phyloP scores from a whole-genome alignment of 1,140 invertebrate genomes.

The Lanistes nyassanus region DNA sequence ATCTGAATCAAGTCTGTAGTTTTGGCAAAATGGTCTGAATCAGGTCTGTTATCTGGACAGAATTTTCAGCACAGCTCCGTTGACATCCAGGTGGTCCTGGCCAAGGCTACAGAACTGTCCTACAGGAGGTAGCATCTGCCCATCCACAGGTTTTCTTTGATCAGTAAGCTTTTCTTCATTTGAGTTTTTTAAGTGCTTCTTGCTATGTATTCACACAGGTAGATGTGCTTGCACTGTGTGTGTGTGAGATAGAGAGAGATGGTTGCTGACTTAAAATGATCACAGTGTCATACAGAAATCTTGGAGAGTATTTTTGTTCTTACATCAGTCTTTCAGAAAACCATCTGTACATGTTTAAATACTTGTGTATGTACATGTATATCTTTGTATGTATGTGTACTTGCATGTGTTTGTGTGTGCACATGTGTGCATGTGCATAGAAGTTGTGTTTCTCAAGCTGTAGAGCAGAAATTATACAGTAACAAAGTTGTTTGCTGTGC shows the following conservation, averaged over 20 bases:
- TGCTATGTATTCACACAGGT: too few species aligned
- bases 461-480: not conserved
- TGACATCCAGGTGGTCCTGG: slow-evolving; percentile 35
- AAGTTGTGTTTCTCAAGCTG: not conserved
- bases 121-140: slow-evolving; percentile 6
- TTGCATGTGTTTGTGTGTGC: slow-evolving; percentile 10
- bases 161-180: too few species aligned
- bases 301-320: too few species aligned
- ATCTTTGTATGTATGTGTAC: slow-evolving; percentile 1
- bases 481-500: too few species aligned
- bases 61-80: slow-evolving; percentile 39
- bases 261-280: too few species aligned
- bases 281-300: too few species aligned
- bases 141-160: too few species aligned
- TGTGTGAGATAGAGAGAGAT: too few species aligned
- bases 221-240: too few species aligned
- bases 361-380: not conserved
- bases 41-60: slow-evolving; percentile 22
- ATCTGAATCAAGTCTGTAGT: too few species aligned
- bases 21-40: too few species aligned
- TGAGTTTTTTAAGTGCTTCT: too few species aligned
- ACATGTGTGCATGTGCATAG: not conserved
- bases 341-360: not conserved
- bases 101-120: slow-evolving; percentile 39
- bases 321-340: not conserved